Evolutionary conservation across 2,888 invertebrate genomes (phyloP).

Genomic region (Metalampra italica): DNA sequence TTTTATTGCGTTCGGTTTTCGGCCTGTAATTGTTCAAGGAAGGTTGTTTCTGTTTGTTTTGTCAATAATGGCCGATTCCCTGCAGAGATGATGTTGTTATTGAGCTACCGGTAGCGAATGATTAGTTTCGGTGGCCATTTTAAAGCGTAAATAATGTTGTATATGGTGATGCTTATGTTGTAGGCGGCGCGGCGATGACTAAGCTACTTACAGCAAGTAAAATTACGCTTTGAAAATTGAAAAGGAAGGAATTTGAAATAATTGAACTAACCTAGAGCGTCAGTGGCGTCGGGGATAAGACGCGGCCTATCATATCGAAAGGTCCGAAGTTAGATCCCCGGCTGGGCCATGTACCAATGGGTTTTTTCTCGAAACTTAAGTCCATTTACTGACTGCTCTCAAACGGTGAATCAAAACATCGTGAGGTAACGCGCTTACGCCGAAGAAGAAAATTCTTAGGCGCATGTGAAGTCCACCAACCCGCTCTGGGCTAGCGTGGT

Average conservation of each 20-base stretch:
- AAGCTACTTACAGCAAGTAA: conserved; percentile 41
- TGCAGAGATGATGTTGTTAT: conserved; percentile 54
- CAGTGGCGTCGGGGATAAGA: too few species aligned
- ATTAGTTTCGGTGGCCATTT: conserved; percentile 69
- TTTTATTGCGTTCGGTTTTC: conserved; percentile 56
- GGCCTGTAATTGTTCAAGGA: conserved; percentile 59
- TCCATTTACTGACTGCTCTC: too few species aligned
- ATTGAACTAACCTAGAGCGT: too few species aligned
- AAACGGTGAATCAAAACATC: too few species aligned
- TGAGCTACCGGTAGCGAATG: conserved; percentile 67
- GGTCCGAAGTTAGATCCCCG: too few species aligned
- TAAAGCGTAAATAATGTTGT: conserved; percentile 67
- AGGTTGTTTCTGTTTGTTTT: conserved; percentile 34
- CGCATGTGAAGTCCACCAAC: too few species aligned
- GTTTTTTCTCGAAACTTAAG: too few species aligned
- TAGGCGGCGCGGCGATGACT: conserved; percentile 27
- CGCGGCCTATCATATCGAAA: too few species aligned
- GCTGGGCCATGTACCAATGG: too few species aligned
- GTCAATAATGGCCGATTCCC: conserved; percentile 44
- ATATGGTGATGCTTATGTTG: conserved; percentile 26
- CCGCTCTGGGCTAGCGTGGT: too few species aligned
- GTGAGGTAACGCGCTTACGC: too few species aligned
- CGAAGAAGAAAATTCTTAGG: too few species aligned
- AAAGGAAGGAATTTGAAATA: conserved; percentile 1
- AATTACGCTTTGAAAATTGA: conserved; percentile 26